Evolutionary conservation across 2,888 invertebrate genomes (phyloP).

Genomic region (Polymixis lichenea): DNA sequence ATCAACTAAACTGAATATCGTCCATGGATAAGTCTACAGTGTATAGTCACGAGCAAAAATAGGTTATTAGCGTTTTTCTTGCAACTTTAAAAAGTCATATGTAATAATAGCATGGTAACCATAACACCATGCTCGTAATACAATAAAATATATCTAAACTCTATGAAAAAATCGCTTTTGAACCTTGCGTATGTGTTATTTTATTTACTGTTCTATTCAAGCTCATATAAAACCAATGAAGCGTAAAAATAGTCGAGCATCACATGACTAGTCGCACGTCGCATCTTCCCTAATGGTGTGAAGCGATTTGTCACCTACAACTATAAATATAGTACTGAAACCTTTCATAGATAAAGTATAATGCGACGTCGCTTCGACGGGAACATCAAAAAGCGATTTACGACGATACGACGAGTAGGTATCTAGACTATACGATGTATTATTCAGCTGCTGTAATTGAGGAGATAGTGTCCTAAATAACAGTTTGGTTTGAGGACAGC

Average conservation of each 20-base stretch:
- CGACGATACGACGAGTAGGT: constrained; percentile 25
- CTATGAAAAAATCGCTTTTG: no score
- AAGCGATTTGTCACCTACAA: constrained; percentile 53
- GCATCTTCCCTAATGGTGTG: constrained; percentile 40
- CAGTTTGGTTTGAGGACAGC: not conserved
- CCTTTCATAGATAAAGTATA: constrained; percentile 54
- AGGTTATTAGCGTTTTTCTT: no score
- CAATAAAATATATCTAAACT: no score
- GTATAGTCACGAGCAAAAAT: no score
- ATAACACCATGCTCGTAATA: no score
- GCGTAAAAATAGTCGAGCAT: not conserved
- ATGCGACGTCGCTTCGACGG: constrained; percentile 43
- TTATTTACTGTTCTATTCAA: not conserved
- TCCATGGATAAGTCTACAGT: not conserved
- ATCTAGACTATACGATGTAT: constrained; percentile 27
- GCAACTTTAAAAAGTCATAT: no score
- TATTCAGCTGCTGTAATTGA: constrained; percentile 42
- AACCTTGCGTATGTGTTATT: no score
- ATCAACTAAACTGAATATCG: not conserved
- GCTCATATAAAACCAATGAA: not conserved
- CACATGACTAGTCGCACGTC: not conserved
- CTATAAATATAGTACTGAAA: constrained; percentile 14
- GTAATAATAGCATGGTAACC: no score
- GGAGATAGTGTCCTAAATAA: constrained; percentile 5
- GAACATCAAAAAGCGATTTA: constrained; percentile 68